These are phyloP conservation scores for Callinectes sapidus DNA, from an alignment of 2,888 invertebrate genomes.

Conservation along the genomic window DNA sequence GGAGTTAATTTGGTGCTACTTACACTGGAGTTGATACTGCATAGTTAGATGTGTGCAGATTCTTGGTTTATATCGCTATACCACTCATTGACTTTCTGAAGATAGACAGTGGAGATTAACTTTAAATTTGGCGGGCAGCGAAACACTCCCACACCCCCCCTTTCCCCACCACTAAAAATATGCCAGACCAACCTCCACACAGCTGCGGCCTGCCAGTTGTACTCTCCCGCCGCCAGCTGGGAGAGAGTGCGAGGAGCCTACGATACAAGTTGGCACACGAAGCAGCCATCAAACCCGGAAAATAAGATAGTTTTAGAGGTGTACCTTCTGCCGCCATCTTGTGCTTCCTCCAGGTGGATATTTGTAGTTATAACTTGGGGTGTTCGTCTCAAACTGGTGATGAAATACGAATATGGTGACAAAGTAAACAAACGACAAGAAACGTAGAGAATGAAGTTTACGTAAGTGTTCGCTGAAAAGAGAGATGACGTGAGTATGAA, in stretches of 20 bases:
- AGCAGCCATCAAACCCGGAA: background rate
- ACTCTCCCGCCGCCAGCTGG: background rate
- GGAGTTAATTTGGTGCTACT: background rate
- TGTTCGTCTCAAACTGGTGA: background rate
- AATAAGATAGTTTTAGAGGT: background rate
- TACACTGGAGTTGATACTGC: background rate
- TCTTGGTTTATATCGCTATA: background rate
- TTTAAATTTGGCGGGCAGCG: background rate
- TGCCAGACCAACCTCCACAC: background rate
- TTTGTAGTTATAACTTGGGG: background rate
- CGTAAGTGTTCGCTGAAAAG: background rate
- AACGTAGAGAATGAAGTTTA: background rate
- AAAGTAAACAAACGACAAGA: background rate
- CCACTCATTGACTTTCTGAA: background rate
- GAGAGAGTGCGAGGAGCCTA: background rate
- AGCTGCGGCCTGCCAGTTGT: constrained; percentile 19
- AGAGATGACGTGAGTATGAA: background rate
- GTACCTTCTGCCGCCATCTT: background rate
- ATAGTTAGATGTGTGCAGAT: background rate
- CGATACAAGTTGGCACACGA: background rate
- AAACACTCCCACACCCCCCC: background rate
- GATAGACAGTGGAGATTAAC: background rate
- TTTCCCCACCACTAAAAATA: constrained; percentile 16
- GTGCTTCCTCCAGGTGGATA: background rate
- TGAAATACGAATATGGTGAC: background rate